Evolutionary conservation across 1,140 invertebrate species (phyloP), one percentile per base, ranked within the genome.

Genomic region (Liolophura sinensis): DNA sequence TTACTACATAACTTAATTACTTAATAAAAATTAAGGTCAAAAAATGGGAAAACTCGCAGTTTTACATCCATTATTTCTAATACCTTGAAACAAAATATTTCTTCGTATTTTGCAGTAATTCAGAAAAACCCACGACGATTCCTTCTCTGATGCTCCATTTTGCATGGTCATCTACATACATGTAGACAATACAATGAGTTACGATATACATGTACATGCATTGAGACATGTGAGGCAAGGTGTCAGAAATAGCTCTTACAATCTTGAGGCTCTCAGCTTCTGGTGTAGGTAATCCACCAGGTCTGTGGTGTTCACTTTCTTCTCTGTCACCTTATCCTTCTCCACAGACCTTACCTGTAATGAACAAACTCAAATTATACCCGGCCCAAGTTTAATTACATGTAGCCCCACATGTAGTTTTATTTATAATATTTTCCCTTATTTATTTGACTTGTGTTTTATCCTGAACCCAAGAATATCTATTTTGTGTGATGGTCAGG

Each of bases 271-370:
- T 51, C 71, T 61, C 61, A 91, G 83, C 64, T 88, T 78, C 52
- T 76, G 74, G 49, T 78, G 72, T 25, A 82, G 62, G 51, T 72
- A 87, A 7, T 91, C 90, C 1, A 86, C 78, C 27, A 89, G 72
- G 67, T 91, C 89, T 12, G 80, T 70, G 18, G 85, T 81, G 16
- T 75, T 83, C 0, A 91, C 81, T 68, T 87, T 89, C 9, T 88
- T 88, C 67, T 92, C 91, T 61, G 88, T 87, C 75, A 89, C 89
- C 65, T 70, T 77, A n/a, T 84, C 81, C 61, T 76, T 77, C 18
- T 85, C 82, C 18, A 83, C 67, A 14, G 69, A 74, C 50, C 71
- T 68, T 1, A 82, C 71, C 81, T 81, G 57, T 18, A 71, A 40
- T n/a, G 14, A 61, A 62, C 14, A 62, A 18, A n/a, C n/a, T n/a